Evolutionary conservation across 2,113 vertebrate species (phyloP).

Genomic region (Stomatorhinus ivindoensis): DNA sequence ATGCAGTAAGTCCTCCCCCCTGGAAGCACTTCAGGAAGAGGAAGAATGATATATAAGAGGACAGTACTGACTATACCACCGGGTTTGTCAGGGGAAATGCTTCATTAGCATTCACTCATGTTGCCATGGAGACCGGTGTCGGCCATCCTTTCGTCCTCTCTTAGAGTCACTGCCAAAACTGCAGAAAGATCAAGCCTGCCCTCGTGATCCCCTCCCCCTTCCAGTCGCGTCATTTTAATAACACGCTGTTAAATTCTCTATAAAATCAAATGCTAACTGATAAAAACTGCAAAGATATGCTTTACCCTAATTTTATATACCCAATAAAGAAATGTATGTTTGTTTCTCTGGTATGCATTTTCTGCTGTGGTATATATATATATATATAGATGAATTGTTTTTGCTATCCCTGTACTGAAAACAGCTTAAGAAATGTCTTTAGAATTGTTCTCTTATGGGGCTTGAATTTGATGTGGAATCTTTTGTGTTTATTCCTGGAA

Average conservation of each 20-base stretch:
- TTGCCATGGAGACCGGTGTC: slow-evolving; percentile 1
- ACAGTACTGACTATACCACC: background rate
- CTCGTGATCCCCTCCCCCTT: background rate
- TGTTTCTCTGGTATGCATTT: background rate
- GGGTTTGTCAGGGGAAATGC: background rate
- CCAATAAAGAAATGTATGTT: background rate
- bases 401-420: background rate
- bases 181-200: slow-evolving; percentile 1
- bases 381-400: background rate
- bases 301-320: background rate
- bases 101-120: slow-evolving; percentile 5
- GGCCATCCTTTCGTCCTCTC: background rate
- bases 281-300: background rate
- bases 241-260: background rate
- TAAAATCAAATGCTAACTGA: background rate
- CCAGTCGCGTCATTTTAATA: background rate
- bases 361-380: background rate
- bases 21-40: background rate
- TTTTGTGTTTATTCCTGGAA: background rate
- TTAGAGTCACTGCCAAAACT: slow-evolving; percentile 7
- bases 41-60: slow-evolving; percentile 3
- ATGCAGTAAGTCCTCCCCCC: background rate
- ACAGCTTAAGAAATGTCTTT: background rate
- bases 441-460: background rate
- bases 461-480: background rate